phyloP scores from a whole-genome alignment of 2,888 invertebrate species.

The Drosophila paramelanica region DNA sequence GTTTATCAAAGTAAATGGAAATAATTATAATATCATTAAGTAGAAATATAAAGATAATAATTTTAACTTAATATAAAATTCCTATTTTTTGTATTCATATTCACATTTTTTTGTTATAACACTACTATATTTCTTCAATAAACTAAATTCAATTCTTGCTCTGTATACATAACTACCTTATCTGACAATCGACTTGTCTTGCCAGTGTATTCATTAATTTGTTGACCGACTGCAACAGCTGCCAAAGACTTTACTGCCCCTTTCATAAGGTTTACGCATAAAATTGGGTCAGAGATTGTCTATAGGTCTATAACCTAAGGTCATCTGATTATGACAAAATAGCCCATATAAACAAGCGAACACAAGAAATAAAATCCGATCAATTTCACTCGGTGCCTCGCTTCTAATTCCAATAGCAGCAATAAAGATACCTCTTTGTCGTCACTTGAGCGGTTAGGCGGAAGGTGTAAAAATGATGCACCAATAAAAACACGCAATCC shows the following conservation, averaged over 20 bases:
- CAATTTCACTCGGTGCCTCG: constrained; percentile 51
- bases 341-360: constrained; percentile 7
- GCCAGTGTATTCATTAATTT: constrained; percentile 1
- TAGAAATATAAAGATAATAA: no score
- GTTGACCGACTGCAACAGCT: constrained; percentile 15
- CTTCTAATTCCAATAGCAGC: constrained; percentile 27
- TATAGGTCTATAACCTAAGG: constrained; percentile 27
- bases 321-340: constrained; percentile 38
- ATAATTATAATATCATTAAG: no score
- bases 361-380: constrained; percentile 40
- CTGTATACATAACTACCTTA: neutral
- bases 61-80: no score
- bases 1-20: no score
- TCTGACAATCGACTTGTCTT: neutral
- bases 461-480: constrained; percentile 49
- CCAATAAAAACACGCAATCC: constrained; percentile 57
- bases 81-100: no score
- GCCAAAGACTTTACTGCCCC: constrained; percentile 19
- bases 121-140: no score
- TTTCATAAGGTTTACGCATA: constrained; percentile 16
- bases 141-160: neutral
- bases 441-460: neutral
- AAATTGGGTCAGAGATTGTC: constrained; percentile 45
- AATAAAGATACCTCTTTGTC: constrained; percentile 45
- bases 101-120: no score